phyloP scores from a whole-genome alignment of 2,113 vertebrate genomes.

The Phaethon lepturus region DNA sequence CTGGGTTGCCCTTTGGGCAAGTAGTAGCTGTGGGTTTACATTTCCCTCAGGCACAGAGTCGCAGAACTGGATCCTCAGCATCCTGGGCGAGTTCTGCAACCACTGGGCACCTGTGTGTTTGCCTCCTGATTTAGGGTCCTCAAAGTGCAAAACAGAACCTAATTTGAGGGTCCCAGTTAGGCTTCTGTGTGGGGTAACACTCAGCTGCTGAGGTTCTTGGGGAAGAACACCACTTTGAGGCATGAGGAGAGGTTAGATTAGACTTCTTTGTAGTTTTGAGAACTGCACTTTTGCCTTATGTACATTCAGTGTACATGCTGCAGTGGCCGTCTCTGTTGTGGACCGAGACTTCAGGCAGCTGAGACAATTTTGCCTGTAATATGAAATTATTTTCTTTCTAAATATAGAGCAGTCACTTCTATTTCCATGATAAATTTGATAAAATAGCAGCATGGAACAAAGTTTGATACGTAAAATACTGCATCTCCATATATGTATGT shows the following conservation, averaged over 20 bases:
- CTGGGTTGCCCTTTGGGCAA: not conserved
- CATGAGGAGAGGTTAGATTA: not conserved
- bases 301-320: not conserved
- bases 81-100: not conserved
- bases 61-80: rapidly evolving
- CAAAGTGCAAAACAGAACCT: not conserved
- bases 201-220: not conserved
- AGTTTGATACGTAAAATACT: not conserved
- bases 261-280: not conserved
- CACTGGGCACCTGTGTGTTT: not conserved
- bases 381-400: not conserved
- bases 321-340: not conserved
- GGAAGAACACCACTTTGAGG: not conserved
- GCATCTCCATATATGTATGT: not conserved
- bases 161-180: not conserved
- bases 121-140: not conserved
- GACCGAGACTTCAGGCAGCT: not conserved
- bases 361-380: not conserved
- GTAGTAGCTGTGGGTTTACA: not conserved
- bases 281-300: not conserved
- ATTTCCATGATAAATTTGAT: not conserved
- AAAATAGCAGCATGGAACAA: not conserved
- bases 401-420: not conserved
- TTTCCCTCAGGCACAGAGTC: not conserved
- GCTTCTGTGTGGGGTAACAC: not conserved